Evolutionary conservation across 1,140 invertebrate species (phyloP).

Genomic region (Rhyzopertha dominica): DNA sequence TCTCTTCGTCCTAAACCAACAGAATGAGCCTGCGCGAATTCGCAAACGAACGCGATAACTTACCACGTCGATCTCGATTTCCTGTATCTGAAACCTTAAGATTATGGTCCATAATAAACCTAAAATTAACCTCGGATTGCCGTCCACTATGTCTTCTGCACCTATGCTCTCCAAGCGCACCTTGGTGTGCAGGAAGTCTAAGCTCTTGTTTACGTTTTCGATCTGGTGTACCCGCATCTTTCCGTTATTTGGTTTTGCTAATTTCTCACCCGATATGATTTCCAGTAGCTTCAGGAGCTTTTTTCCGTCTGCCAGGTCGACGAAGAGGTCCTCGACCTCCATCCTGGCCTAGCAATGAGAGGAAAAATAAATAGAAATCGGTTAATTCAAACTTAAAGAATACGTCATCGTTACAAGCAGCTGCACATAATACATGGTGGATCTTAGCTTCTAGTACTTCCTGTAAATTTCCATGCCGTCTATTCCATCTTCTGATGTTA

Average conservation of each 20-base stretch:
- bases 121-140: slow-evolving; percentile 91
- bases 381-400: no score
- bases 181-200: slow-evolving; percentile 97
- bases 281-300: slow-evolving; percentile 95
- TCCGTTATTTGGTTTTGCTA: slow-evolving; percentile 95
- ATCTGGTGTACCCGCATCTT: slow-evolving; percentile 98
- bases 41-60: slow-evolving; percentile 50
- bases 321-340: slow-evolving; percentile 97
- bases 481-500: no score
- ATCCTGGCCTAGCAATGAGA: slow-evolving; percentile 74
- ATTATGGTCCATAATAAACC: slow-evolving; percentile 99
- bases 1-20: slow-evolving; percentile 81
- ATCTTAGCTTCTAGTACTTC: no score
- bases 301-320: slow-evolving; percentile 91
- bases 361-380: no score
- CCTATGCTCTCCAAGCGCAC: slow-evolving; percentile 97
- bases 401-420: no score
- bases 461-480: no score
- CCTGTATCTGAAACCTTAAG: slow-evolving; percentile 94
- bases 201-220: slow-evolving; percentile 97
- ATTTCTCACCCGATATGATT: slow-evolving; percentile 97
- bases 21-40: no score
- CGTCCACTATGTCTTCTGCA: slow-evolving; percentile 98
- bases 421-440: no score
- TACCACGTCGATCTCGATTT: slow-evolving; percentile 96